Evolutionary conservation across 2,113 vertebrate species (phyloP).

Genomic region (Alexandromys fortis): DNA sequence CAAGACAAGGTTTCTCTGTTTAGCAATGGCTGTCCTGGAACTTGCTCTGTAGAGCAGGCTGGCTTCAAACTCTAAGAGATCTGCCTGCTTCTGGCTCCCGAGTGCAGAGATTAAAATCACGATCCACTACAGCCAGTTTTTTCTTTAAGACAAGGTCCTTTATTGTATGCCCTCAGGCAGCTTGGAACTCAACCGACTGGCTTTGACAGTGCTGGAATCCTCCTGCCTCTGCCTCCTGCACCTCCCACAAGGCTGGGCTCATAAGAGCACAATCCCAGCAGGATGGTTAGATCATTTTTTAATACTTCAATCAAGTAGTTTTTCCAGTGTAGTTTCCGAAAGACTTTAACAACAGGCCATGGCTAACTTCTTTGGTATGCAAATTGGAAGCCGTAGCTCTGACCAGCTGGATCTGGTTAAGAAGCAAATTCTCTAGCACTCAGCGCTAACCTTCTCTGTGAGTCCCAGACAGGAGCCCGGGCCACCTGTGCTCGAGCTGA

Average conservation of each 20-base stretch:
- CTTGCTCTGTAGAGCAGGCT: background rate
- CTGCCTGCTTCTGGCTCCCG: background rate
- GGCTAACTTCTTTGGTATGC: background rate
- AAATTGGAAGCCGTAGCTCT: background rate
- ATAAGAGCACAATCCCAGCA: too few relatives aligned
- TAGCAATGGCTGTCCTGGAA: background rate
- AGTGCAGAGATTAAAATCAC: background rate
- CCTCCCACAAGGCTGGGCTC: background rate
- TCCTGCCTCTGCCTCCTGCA: background rate
- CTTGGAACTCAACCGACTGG: too few relatives aligned
- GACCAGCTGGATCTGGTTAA: background rate
- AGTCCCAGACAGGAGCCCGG: background rate
- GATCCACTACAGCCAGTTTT: too few relatives aligned
- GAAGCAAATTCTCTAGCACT: background rate
- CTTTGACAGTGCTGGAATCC: background rate
- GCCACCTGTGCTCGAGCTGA: too few relatives aligned
- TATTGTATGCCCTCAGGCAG: background rate
- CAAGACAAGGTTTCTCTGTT: background rate
- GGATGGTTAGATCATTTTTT: background rate
- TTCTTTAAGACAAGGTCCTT: background rate
- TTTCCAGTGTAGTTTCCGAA: background rate
- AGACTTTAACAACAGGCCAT: too few relatives aligned
- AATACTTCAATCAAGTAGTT: background rate
- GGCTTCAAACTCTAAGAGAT: background rate
- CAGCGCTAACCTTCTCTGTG: background rate